These are phyloP conservation scores for Myzus persicae DNA, from an alignment of 1,140 invertebrate genomes.

Conservation along the genomic window DNA sequence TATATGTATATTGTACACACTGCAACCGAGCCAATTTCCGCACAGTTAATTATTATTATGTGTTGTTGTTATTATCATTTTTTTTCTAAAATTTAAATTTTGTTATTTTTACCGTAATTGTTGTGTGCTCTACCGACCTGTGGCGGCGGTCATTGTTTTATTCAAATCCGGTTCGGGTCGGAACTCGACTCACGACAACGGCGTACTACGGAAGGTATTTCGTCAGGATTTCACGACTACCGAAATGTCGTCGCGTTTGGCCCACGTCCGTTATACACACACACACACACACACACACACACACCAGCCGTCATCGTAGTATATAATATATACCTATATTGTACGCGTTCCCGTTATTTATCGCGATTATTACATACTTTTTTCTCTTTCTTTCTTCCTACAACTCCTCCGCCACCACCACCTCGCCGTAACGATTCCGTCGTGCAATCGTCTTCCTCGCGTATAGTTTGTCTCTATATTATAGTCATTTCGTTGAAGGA, in stretches of 20 bases:
- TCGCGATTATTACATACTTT: conserved; percentile 34
- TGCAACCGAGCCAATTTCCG: background rate
- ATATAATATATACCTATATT: background rate
- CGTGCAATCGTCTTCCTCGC: background rate
- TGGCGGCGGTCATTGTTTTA: conserved; percentile 1
- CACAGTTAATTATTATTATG: conserved; percentile 14
- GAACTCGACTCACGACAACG: conserved; percentile 29
- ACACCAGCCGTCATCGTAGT: background rate
- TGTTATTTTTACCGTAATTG: conserved; percentile 2
- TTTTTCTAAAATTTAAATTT: background rate
- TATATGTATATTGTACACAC: too few species aligned
- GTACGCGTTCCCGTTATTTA: conserved; percentile 40
- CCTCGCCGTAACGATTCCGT: background rate
- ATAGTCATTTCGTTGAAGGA: conserved; percentile 40
- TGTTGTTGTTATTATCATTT: background rate
- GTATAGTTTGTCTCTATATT: conserved; percentile 23
- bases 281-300: background rate
- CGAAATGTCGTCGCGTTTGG: conserved; percentile 23
- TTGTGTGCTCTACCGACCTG: conserved; percentile 14
- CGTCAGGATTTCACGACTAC: conserved; percentile 29
- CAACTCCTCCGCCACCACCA: background rate
- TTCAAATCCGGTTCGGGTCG: conserved; percentile 20
- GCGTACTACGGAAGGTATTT: background rate
- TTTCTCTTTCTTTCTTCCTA: background rate
- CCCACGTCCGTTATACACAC: conserved; percentile 4